phyloP scores from a whole-genome alignment of 1,140 invertebrate species.

The Diuraphis noxia region DNA sequence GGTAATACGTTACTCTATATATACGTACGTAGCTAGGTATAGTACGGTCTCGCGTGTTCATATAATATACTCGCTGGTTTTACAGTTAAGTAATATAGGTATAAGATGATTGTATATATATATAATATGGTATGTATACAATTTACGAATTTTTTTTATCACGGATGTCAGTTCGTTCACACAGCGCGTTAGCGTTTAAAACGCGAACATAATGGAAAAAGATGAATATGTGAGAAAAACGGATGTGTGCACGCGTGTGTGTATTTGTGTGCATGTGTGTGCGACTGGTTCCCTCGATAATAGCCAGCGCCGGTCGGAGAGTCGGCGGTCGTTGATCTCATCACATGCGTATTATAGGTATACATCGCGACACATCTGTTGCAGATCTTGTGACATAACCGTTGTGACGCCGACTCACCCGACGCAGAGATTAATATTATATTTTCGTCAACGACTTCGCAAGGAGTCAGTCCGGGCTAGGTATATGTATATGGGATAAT shows the following conservation, averaged over 20 bases:
- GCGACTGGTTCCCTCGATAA: constrained; percentile 21
- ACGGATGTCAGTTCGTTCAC: constrained; percentile 47
- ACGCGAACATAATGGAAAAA: constrained; percentile 49
- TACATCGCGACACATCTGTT: constrained; percentile 20
- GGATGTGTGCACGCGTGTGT: constrained; percentile 12
- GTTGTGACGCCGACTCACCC: not conserved
- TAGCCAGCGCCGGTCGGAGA: not conserved
- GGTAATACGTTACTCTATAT: not conserved
- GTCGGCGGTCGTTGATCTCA: constrained; percentile 36
- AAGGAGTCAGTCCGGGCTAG: no score
- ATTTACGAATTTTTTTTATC: constrained; percentile 22
- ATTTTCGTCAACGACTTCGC: not conserved
- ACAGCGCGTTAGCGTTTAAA: constrained; percentile 40
- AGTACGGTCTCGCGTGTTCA: not conserved
- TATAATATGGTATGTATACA: not conserved
- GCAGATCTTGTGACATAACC: not conserved
- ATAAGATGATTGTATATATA: not conserved
- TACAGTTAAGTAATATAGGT: constrained; percentile 21
- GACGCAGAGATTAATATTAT: not conserved
- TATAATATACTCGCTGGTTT: not conserved
- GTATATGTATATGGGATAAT: no score
- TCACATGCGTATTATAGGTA: not conserved
- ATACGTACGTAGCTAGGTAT: not conserved
- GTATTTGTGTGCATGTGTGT: constrained; percentile 15
- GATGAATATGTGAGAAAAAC: constrained; percentile 52